Percentiles rank a stretch among this genome's conserved stretches.
phyloP scores from a whole-genome alignment of 2,113 vertebrate species.

The Sphyrna mokarran region DNA sequence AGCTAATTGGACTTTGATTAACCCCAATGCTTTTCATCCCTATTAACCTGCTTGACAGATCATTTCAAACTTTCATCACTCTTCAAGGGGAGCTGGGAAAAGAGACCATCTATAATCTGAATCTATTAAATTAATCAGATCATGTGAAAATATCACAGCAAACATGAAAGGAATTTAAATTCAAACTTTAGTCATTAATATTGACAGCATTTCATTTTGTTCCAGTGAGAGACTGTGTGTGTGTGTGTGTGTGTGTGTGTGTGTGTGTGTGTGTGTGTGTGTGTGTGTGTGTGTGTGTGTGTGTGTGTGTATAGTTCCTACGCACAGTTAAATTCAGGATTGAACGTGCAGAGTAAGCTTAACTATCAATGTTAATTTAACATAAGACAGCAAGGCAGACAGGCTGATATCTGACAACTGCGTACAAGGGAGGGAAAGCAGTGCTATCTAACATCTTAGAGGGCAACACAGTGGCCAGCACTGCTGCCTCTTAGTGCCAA shows the following conservation, averaged over 20 bases:
- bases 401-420: neutral
- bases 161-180: neutral
- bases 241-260: too few species aligned
- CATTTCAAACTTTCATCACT: neutral
- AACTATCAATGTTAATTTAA: neutral
- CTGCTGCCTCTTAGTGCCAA: too few species aligned
- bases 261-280: too few species aligned
- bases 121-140: neutral
- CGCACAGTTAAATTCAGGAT: neutral
- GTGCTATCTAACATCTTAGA: neutral
- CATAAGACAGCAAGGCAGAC: neutral
- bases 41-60: conserved; percentile 6
- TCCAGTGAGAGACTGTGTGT: too few species aligned
- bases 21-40: neutral
- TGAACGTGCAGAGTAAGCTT: neutral
- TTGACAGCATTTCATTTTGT: neutral
- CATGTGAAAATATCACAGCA: neutral
- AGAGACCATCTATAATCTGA: neutral
- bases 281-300: too few species aligned
- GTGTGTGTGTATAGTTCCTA: neutral
- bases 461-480: too few species aligned
- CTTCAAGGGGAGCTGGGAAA: neutral
- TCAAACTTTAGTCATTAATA: neutral
- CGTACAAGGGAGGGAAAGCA: neutral
- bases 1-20: conserved; percentile 28